Percentiles rank a stretch among this genome's conserved stretches.
Conservation (phyloP, 2,888 invertebrate species). For the Rhopalosiphum nymphaeae region DNA sequence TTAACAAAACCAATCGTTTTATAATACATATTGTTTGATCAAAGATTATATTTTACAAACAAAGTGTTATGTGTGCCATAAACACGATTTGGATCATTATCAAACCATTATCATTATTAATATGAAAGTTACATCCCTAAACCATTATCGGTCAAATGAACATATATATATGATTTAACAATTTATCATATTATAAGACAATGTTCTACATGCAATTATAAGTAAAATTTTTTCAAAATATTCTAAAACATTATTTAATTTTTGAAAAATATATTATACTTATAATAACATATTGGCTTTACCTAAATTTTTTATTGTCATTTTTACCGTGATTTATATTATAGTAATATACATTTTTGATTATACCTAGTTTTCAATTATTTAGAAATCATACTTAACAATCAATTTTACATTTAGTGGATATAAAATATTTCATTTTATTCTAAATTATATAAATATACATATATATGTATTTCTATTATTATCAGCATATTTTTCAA, state of each 20-base stretch:
- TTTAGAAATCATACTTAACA: background rate
- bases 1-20: background rate
- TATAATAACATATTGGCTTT: background rate
- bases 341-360: background rate
- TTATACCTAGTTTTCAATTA: background rate
- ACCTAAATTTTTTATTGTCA: background rate
- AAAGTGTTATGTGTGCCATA: background rate
- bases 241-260: background rate
- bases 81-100: background rate
- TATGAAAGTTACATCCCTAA: background rate
- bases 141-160: background rate
- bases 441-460: background rate
- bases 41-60: background rate
- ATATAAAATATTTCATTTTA: background rate
- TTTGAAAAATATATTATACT: background rate
- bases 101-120: background rate
- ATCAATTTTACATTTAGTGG: background rate
- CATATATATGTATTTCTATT: background rate
- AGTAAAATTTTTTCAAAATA: background rate
- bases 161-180: background rate
- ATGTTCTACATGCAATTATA: background rate
- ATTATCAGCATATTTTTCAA: too few species aligned
- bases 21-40: background rate
- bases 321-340: background rate
- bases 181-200: background rate